A percentile compares a stretch with the other conserved stretches of the same genome.
phyloP scores from a whole-genome alignment of 2,113 vertebrate species.

The Xiphorhynchus elegans region DNA sequence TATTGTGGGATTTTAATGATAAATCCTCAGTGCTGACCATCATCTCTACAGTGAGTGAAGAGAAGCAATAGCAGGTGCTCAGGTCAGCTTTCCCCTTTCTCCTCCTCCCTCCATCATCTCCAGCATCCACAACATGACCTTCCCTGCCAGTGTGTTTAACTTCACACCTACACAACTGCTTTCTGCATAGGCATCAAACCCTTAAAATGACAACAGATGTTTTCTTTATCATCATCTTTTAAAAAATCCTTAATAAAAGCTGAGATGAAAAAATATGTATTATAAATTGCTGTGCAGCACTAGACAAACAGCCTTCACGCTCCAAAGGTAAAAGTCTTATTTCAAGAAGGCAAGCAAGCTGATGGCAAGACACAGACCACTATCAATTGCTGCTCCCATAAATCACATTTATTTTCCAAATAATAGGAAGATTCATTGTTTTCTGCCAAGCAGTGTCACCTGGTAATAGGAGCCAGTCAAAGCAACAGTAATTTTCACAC shows the following conservation, averaged over 20 bases:
- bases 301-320: conserved; percentile 25
- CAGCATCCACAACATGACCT: not conserved
- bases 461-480: conserved; percentile 39
- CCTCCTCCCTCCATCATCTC: not conserved
- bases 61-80: not conserved
- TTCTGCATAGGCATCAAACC: not conserved
- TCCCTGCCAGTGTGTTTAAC: not conserved
- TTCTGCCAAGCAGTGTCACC: conserved; percentile 11
- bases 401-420: conserved; percentile 44
- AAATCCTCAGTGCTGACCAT: not conserved
- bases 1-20: not conserved
- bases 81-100: not conserved
- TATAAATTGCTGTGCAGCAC: not conserved
- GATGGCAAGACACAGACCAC: not conserved
- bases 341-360: not conserved
- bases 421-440: conserved; percentile 38
- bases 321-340: not conserved
- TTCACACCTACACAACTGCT: not conserved
- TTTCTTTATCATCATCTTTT: not conserved
- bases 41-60: not conserved
- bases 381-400: not conserved
- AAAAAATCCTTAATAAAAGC: not conserved
- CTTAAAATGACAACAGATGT: not conserved
- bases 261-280: not conserved
- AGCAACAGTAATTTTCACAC: conserved; percentile 55